Evolutionary conservation across 1,140 invertebrate genomes (phyloP), one percentile per base, ranked within the genome.

Genomic region (Aphidius ervi): DNA sequence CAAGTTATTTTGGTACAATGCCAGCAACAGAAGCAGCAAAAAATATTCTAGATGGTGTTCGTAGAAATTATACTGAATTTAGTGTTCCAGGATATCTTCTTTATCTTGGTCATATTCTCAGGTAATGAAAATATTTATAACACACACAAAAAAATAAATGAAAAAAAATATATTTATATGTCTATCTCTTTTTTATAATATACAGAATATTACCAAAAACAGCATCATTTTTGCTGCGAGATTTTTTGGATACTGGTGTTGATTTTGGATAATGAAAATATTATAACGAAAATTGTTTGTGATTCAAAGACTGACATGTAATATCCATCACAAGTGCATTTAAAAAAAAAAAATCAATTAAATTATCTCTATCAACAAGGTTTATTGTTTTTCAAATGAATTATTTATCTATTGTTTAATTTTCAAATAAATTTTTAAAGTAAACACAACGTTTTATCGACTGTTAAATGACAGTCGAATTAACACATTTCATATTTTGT

Each of bases 1-100:
- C 85, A 10, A 86, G 84, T 70, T 87, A 83, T 70, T 87, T 87
- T 69, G 85, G 85, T 16, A 86, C 84, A 8, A 85, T 86, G 67
- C 79, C 82, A 56, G 82, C 84, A 6, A 58, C 67, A 9, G 77
- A 81, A 59, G 85, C 83, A 9, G 85, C 86, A 8, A 70, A 67
- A 58, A 75, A 73, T 61, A 86, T 87, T 58, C 71, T 87, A 46
- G 81, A 84, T 37, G 84, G 84, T 49, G 83, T 86, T 6, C 74
- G 84, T 4, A 72, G 83, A 55, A 85, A 86, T 71, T 84, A 84
- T 65, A 71, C 76, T 5, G 84, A 86, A 70, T 83, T 85, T 37
- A 86, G 85, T 59, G 82, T 87, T 41, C 86, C 86, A 10, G 82
- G 82, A 58, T 83, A 85, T 69, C 65, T 86, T 46, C 65, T 86